These are phyloP conservation scores for Hemibagrus guttatus DNA, from an alignment of 2,797 vertebrate genomes.

Conservation along the genomic window DNA sequence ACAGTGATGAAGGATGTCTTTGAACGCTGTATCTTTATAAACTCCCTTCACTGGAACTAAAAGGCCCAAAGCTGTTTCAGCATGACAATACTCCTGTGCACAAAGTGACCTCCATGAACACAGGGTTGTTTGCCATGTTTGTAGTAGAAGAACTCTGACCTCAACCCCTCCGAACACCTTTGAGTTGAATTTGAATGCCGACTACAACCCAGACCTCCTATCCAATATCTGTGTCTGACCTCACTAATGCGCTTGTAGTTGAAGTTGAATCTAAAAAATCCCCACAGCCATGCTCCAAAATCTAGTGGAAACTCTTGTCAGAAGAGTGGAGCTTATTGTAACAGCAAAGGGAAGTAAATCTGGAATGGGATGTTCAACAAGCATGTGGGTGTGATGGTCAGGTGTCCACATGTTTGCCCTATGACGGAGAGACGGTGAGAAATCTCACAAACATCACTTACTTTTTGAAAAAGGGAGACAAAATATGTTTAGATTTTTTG, in stretches of 20 bases:
- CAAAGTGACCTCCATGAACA: neutral
- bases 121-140: neutral
- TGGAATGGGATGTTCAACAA: neutral
- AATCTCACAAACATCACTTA: neutral
- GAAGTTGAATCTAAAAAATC: neutral
- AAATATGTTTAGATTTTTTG: neutral
- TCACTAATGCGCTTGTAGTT: neutral
- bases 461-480: neutral
- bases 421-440: neutral
- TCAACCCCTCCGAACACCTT: neutral
- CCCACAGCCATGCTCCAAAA: neutral
- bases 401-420: neutral
- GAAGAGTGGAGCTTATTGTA: neutral
- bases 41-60: neutral
- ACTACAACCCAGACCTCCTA: neutral
- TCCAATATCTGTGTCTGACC: neutral
- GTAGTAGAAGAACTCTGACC: neutral
- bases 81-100: neutral
- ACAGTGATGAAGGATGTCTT: neutral
- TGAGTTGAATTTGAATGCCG: neutral
- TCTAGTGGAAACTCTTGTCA: neutral
- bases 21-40: neutral
- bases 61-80: neutral
- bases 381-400: neutral
- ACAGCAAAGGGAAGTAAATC: neutral